Conservation (phyloP, 2,888 invertebrate genomes). For the Hyposoter didymator region DNA sequence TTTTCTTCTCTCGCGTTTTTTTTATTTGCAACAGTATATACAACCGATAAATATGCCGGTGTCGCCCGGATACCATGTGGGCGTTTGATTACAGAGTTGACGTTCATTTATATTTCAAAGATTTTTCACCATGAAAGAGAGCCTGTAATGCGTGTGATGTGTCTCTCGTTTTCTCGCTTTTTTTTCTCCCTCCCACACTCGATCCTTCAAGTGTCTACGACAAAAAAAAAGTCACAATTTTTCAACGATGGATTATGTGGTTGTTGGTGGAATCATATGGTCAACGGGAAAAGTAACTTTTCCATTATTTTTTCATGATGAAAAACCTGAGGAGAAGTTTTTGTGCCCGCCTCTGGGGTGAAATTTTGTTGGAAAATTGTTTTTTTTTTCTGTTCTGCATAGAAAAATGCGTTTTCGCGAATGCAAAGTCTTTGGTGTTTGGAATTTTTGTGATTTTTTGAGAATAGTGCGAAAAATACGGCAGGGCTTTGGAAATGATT, state of each 20-base stretch:
- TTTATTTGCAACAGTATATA: conserved; percentile 26
- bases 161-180: conserved; percentile 9
- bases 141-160: conserved; percentile 34
- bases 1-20: conserved; percentile 40
- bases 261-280: neutral
- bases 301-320: neutral
- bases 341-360: neutral
- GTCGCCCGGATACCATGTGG: conserved; percentile 41
- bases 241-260: neutral
- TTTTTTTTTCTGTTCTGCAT: neutral
- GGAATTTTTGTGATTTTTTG: neutral
- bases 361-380: neutral
- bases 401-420: neutral
- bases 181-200: neutral
- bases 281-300: neutral
- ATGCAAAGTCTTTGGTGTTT: neutral
- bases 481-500: neutral
- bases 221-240: conserved; percentile 21
- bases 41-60: conserved; percentile 44
- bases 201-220: neutral
- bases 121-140: conserved; percentile 47
- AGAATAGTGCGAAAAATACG: neutral
- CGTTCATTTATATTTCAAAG: conserved; percentile 68
- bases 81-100: conserved; percentile 70
- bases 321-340: neutral